Conservation (phyloP, 2,797 vertebrate species). For the Enteromius afrohamiltoni region DNA sequence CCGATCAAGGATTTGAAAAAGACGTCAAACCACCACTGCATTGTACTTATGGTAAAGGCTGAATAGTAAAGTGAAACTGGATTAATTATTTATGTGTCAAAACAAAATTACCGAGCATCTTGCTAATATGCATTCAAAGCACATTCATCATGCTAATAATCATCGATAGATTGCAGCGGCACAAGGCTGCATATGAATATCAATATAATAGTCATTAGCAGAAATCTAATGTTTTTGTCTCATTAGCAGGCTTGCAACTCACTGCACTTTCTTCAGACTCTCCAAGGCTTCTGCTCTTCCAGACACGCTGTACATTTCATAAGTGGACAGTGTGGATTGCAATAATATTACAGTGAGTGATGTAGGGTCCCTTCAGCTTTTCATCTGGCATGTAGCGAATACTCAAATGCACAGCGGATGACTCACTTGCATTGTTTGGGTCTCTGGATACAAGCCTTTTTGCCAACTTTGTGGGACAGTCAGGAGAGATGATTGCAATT, state of each 20-base stretch:
- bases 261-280: not conserved
- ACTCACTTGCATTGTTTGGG: constrained; percentile 2
- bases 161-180: not conserved
- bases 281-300: not conserved
- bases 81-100: constrained; percentile 6
- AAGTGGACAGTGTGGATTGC: not conserved
- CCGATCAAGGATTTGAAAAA: not conserved
- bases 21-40: not conserved
- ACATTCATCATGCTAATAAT: not conserved
- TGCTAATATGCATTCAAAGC: not conserved
- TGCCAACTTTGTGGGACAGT: constrained; percentile 15
- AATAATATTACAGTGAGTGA: not conserved
- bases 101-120: not conserved
- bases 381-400: not conserved
- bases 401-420: not conserved
- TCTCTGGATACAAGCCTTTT: constrained; percentile 17
- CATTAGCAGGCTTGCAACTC: not conserved
- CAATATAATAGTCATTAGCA: constrained; percentile 33
- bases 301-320: not conserved
- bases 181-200: not conserved
- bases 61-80: not conserved
- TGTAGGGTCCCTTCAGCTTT: not conserved
- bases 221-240: constrained; percentile 1
- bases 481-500: constrained; percentile 24
- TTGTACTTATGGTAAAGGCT: not conserved